These are phyloP conservation scores for Parascotia fuliginaria DNA, from an alignment of 2,888 invertebrate genomes.

Conservation along the genomic window DNA sequence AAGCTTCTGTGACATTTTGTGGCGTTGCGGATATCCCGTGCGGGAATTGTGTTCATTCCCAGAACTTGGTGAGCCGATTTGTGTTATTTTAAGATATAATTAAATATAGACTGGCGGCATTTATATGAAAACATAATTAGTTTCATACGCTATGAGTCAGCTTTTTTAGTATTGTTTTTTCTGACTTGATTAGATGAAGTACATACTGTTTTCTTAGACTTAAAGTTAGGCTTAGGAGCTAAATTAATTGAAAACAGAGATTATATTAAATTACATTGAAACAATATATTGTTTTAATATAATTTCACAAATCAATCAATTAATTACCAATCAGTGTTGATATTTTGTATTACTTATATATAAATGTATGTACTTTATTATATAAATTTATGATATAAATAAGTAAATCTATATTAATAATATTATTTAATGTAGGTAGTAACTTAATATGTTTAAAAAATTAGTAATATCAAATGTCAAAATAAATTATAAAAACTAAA, in stretches of 20 bases:
- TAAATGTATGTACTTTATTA: too few species aligned
- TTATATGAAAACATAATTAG: conserved; percentile 80
- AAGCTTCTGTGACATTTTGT: conserved; percentile 35
- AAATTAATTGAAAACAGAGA: background rate
- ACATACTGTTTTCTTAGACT: conserved; percentile 19
- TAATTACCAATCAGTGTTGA: too few species aligned
- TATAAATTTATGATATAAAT: too few species aligned
- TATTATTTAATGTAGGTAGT: too few species aligned
- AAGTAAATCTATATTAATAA: too few species aligned
- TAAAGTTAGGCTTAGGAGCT: conserved; percentile 1
- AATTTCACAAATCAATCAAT: too few species aligned
- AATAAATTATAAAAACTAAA: too few species aligned
- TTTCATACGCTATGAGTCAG: conserved; percentile 69
- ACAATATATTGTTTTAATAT: too few species aligned
- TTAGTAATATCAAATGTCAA: too few species aligned
- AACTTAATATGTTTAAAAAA: too few species aligned
- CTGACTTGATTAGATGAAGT: conserved; percentile 38
- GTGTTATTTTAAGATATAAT: conserved; percentile 82
- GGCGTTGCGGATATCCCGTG: conserved; percentile 54
- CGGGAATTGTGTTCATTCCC: conserved; percentile 63
- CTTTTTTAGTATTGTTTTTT: conserved; percentile 61
- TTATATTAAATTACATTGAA: too few species aligned
- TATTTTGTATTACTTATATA: too few species aligned
- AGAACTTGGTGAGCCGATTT: conserved; percentile 76
- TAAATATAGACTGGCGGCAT: conserved; percentile 78